Evolutionary conservation across 2,113 vertebrate genomes (phyloP), one percentile per base, ranked within the genome.

Genomic region (Laticauda colubrina): DNA sequence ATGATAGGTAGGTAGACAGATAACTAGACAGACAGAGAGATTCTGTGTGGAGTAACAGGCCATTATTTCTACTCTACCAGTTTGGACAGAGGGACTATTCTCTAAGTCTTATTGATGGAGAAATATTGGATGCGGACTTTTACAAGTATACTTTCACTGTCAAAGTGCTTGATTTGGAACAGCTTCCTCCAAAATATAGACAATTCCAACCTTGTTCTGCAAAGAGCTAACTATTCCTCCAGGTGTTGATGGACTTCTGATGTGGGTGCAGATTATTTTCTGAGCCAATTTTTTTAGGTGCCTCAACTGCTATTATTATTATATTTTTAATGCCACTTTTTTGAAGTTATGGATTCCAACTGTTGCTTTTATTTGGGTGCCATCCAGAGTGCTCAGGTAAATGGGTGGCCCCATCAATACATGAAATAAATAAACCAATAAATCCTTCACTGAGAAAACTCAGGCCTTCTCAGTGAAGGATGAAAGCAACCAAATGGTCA

Each of bases 401-500:
- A 75, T 0, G 64, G 64, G 14, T 0, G 14, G 64, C 64, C 14
- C 64, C n/a, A 2, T 34, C 4, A 9, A 69, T n/a, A 69, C 0
- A 2, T 39, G 34, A 8, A 81, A 81, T 39, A 39, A 81, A 81
- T 39, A 81, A 39, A 6, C 2, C 15, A 6, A 39, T 39, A 81
- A 18, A 39, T 59, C 15, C 89, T 12, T 21, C 87, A 81, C n/a
- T 57, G 64, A 20, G 93, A 93, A 51, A 96, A 89, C 55, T 93
- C 0, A 59, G 81, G 39, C n/a, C 14, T 9, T 24, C 92, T 95
- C 39, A 51, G 24, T 53, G 48, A 10, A 10, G 53, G 93, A 94
- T 0, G 0, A 93, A 29, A 96, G 93, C 39, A 34, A 54, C 15
- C 11, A n/a, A 54, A 4, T 7, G 90, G 43, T 6, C 89, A 64